phyloP scores from a whole-genome alignment of 2,113 vertebrate genomes.

The Damaliscus lunatus region DNA sequence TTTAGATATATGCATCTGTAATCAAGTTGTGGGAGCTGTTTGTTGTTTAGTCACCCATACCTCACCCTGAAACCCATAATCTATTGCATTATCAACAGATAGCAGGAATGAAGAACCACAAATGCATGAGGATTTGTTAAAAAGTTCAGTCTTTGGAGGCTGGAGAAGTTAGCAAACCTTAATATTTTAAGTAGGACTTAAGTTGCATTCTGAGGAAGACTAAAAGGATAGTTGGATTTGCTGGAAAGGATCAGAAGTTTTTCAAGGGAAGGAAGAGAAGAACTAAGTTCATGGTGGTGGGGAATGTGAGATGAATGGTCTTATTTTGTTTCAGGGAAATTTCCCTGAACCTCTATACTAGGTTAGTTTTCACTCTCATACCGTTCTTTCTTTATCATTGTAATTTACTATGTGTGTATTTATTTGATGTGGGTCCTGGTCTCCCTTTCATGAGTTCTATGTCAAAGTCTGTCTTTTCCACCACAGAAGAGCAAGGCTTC shows the following conservation, averaged over 20 bases:
- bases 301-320: neutral
- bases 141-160: neutral
- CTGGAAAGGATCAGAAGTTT: neutral
- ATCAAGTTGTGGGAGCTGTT: neutral
- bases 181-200: neutral
- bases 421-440: neutral
- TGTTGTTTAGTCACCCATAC: neutral
- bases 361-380: neutral
- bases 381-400: neutral
- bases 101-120: neutral
- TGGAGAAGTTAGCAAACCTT: neutral
- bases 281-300: neutral
- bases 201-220: neutral
- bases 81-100: neutral
- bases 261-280: neutral
- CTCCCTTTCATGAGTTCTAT: neutral
- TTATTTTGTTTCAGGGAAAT: neutral
- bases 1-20: neutral
- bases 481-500: neutral
- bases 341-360: neutral
- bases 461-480: neutral
- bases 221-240: neutral
- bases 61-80: neutral
- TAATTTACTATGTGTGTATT: neutral
- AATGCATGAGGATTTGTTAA: neutral